Percentiles rank a stretch among this genome's conserved stretches.
phyloP scores from a whole-genome alignment of 2,797 vertebrate genomes.

The Salarias fasciatus region DNA sequence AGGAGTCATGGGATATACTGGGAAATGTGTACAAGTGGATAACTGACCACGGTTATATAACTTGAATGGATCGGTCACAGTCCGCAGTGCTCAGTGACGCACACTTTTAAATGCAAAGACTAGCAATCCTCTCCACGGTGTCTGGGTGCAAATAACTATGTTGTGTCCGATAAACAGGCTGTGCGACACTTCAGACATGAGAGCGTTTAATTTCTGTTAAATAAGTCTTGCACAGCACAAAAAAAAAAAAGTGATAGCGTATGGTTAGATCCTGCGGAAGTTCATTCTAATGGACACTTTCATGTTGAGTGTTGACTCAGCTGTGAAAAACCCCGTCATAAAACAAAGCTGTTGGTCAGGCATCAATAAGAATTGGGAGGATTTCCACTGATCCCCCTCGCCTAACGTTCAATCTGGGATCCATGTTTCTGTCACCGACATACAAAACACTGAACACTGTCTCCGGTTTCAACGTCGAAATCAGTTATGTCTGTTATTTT shows the following conservation, averaged over 20 bases:
- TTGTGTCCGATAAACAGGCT: constrained; percentile 31
- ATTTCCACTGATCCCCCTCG: constrained; percentile 36
- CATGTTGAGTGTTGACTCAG: constrained; percentile 76
- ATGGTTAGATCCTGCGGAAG: constrained; percentile 43
- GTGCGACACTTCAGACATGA: constrained; percentile 23
- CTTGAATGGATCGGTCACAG: constrained; percentile 16
- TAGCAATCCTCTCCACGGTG: constrained; percentile 31
- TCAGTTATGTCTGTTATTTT: too few relatives aligned
- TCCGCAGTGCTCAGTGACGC: constrained; percentile 12
- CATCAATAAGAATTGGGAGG: constrained; percentile 55
- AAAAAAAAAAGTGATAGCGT: constrained; percentile 24
- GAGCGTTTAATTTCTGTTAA: constrained; percentile 12
- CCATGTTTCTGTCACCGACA: neutral
- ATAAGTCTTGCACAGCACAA: constrained; percentile 28
- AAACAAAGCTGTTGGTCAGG: constrained; percentile 61
- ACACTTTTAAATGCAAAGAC: constrained; percentile 35
- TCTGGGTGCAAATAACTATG: constrained; percentile 47
- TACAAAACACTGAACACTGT: neutral
- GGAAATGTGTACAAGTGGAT: constrained; percentile 15
- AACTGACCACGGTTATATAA: constrained; percentile 9
- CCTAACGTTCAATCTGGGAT: constrained; percentile 5
- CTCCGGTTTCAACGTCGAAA: too few relatives aligned
- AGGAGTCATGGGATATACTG: constrained; percentile 14
- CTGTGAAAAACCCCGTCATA: constrained; percentile 66
- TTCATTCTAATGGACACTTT: constrained; percentile 61